A percentile compares a stretch with the other conserved stretches of the same genome.
These are phyloP conservation scores for Torymus auratus DNA, from an alignment of 2,888 invertebrate species.

Conservation along the genomic window DNA sequence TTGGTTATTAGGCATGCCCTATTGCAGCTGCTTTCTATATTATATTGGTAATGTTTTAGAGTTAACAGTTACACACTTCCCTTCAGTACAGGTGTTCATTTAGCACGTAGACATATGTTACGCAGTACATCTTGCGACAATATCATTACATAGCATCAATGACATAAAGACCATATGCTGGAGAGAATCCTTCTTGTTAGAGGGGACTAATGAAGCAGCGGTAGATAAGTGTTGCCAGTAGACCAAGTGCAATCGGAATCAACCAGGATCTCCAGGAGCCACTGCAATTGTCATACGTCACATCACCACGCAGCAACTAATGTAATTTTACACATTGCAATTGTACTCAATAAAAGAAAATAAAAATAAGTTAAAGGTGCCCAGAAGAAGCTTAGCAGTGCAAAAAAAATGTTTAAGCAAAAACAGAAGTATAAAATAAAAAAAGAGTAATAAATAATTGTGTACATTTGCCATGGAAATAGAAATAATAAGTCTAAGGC, in stretches of 20 bases:
- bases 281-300: conserved; percentile 76
- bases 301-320: conserved; percentile 69
- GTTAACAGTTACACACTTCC: conserved; percentile 42
- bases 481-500: too few species aligned
- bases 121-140: conserved; percentile 40
- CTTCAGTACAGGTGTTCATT: conserved; percentile 23
- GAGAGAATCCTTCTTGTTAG: conserved; percentile 60
- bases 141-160: conserved; percentile 44
- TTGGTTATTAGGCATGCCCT: neutral
- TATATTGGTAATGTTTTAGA: conserved; percentile 50
- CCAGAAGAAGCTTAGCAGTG: neutral
- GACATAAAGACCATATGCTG: conserved; percentile 47
- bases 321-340: conserved; percentile 38
- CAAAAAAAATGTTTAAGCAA: too few species aligned
- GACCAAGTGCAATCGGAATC: conserved; percentile 76
- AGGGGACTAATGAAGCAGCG: conserved; percentile 75
- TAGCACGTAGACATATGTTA: conserved; percentile 14
- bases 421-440: too few species aligned
- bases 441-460: neutral
- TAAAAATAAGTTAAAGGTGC: conserved; percentile 4
- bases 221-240: conserved; percentile 77
- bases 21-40: conserved; percentile 29
- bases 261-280: conserved; percentile 78
- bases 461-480: neutral
- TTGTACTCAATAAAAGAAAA: conserved; percentile 30